A percentile compares a stretch with the other conserved stretches of the same genome.
phyloP scores from a whole-genome alignment of 2,113 vertebrate species.

The Myodes glareolus region DNA sequence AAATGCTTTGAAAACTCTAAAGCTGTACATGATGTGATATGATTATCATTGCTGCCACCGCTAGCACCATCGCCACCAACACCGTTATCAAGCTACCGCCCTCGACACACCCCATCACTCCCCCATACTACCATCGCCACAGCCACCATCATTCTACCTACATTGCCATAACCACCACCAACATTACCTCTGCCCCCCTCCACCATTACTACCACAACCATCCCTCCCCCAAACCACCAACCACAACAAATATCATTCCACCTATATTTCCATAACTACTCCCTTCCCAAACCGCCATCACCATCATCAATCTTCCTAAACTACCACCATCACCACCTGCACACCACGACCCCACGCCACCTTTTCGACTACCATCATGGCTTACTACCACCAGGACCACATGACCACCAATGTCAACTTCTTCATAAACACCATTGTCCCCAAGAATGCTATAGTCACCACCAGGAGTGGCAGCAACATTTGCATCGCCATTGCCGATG shows the following conservation, averaged over 20 bases:
- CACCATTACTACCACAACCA: not conserved
- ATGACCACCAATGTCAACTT: not conserved
- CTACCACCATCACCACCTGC: too few relatives aligned
- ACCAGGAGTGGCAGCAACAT: not conserved
- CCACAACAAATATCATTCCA: too few relatives aligned
- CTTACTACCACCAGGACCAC: rapidly evolving
- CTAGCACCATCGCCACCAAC: not conserved
- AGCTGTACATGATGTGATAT: not conserved
- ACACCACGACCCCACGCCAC: not conserved
- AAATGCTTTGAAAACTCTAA: not conserved
- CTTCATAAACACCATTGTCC: too few relatives aligned
- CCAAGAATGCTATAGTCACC: not conserved
- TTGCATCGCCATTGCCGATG: not conserved
- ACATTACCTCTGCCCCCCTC: not conserved
- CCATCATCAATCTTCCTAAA: not conserved
- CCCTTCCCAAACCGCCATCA: rapidly evolving
- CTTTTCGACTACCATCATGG: not conserved
- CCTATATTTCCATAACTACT: too few relatives aligned
- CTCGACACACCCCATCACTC: not conserved
- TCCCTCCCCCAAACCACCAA: not conserved
- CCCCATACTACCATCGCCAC: not conserved
- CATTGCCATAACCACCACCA: too few relatives aligned
- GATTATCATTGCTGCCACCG: not conserved
- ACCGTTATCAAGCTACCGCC: not conserved
- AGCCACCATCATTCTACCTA: not conserved